A percentile compares a stretch with the other conserved stretches of the same genome.
Evolutionary conservation across 1,140 invertebrate species (phyloP).

Genomic region (Alviniconcha marisindica): DNA sequence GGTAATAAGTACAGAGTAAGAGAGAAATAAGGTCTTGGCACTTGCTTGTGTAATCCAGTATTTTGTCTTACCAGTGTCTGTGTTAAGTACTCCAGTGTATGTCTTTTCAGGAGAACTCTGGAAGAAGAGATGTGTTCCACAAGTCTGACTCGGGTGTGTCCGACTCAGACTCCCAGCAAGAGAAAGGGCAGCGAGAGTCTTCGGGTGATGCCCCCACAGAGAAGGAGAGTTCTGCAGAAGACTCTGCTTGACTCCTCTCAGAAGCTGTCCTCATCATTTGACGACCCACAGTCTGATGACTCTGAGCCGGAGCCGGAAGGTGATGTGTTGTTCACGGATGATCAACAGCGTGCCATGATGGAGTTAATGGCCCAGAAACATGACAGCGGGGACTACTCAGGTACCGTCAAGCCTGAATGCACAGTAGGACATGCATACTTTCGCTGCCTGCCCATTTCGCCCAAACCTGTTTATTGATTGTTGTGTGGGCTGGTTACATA

Average conservation of each 20-base stretch:
- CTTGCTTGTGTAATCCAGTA: no score
- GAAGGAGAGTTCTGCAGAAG: neutral
- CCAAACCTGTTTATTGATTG: neutral
- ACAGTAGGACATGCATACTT: slow-evolving; percentile 12
- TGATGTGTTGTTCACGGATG: slow-evolving; percentile 66
- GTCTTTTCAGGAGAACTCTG: no score
- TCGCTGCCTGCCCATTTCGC: neutral
- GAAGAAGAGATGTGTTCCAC: no score
- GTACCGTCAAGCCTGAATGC: slow-evolving; percentile 30
- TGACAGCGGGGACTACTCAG: slow-evolving; percentile 46
- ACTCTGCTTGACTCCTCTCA: neutral
- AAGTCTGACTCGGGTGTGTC: no score
- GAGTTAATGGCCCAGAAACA: slow-evolving; percentile 62
- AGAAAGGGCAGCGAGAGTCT: slow-evolving; percentile 7
- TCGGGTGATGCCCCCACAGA: neutral
- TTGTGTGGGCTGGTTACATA: no score
- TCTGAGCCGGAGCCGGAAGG: slow-evolving; percentile 61
- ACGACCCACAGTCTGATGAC: slow-evolving; percentile 58
- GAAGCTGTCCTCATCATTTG: neutral
- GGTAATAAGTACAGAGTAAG: no score
- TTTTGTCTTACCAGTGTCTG: no score
- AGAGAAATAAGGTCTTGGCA: no score
- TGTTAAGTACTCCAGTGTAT: no score
- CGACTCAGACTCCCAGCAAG: neutral
- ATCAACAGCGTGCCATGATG: slow-evolving; percentile 67